Percentiles rank a stretch among this genome's conserved stretches.
Conservation (phyloP, 2,888 invertebrate species). For the Aleiodes testaceus region DNA sequence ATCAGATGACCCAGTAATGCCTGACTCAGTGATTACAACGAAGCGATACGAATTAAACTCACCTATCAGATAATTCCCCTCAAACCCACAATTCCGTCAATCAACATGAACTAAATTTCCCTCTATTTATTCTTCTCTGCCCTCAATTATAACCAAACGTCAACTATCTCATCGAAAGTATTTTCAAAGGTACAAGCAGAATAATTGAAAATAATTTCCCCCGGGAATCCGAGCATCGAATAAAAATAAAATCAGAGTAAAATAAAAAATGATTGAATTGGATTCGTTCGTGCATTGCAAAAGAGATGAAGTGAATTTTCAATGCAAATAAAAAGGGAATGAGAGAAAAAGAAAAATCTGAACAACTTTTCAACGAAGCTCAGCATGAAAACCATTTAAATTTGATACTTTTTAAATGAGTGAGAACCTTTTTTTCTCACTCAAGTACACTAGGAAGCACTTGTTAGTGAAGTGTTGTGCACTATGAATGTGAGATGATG, state of each 20-base stretch:
- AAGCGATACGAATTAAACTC: constrained; percentile 1
- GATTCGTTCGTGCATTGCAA: no score
- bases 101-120: no score
- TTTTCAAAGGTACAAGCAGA: constrained; percentile 3
- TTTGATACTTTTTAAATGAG: not conserved
- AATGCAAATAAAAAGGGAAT: not conserved
- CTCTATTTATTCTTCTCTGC: not conserved
- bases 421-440: no score
- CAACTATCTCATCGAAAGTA: not conserved
- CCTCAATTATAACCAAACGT: not conserved
- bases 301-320: no score
- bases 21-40: constrained; percentile 1
- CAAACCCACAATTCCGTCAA: constrained; percentile 11
- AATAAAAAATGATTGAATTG: constrained; percentile 2
- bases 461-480: not conserved
- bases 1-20: constrained; percentile 3
- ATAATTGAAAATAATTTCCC: constrained; percentile 31
- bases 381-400: not conserved
- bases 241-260: constrained; percentile 7
- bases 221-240: not conserved
- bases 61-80: constrained; percentile 3
- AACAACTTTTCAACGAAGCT: constrained; percentile 3
- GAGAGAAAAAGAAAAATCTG: not conserved
- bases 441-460: not conserved
- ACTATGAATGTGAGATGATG: constrained; percentile 17